Conservation (phyloP, 2,797 vertebrate genomes). For the Mormyrops attenuatus region DNA sequence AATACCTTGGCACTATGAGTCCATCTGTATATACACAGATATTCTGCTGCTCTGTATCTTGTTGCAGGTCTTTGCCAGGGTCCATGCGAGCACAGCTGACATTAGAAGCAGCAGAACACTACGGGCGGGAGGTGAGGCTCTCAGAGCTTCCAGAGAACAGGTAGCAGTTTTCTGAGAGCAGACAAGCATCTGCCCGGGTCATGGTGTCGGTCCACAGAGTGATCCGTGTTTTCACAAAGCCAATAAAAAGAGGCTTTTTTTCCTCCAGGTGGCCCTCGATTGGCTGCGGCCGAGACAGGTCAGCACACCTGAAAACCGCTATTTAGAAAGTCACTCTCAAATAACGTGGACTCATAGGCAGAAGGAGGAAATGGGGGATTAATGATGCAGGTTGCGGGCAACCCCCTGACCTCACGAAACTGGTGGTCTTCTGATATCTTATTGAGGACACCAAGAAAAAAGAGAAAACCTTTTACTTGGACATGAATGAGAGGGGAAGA, state of each 20-base stretch:
- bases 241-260: neutral
- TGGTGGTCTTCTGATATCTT: conserved; percentile 48
- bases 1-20: neutral
- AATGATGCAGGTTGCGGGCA: conserved; percentile 48
- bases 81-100: neutral
- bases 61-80: neutral
- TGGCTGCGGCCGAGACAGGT: conserved; percentile 5
- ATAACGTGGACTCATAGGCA: conserved; percentile 48
- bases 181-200: neutral
- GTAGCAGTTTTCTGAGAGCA: neutral
- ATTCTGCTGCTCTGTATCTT: neutral
- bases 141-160: neutral
- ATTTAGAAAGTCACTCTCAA: conserved; percentile 48
- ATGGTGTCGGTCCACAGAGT: neutral
- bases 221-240: neutral
- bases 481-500: neutral
- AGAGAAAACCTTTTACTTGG: conserved; percentile 33
- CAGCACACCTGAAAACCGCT: conserved; percentile 2
- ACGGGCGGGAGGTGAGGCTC: neutral
- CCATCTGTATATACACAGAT: neutral
- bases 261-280: neutral
- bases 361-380: conserved; percentile 49
- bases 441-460: conserved; percentile 32
- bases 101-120: neutral
- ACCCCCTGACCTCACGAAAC: conserved; percentile 44